Conservation (phyloP, 2,888 invertebrate genomes). For the Dilophus febrilis region DNA sequence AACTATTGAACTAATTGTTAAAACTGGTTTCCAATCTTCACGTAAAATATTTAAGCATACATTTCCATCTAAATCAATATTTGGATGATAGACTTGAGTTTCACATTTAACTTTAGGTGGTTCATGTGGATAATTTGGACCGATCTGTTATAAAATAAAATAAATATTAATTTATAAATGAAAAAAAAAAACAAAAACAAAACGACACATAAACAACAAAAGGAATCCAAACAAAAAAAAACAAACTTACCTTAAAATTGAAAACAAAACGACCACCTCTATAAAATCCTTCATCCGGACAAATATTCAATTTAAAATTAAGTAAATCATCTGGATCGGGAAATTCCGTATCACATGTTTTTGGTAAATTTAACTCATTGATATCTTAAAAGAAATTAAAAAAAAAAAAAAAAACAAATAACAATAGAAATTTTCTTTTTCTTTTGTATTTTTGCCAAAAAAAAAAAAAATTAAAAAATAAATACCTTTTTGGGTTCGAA, state of each 20-base stretch:
- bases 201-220: background rate
- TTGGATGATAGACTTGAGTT: conserved; percentile 94
- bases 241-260: conserved; percentile 60
- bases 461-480: conserved; percentile 1
- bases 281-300: conserved; percentile 96
- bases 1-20: conserved; percentile 93
- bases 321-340: conserved; percentile 93
- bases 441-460: background rate
- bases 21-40: conserved; percentile 98
- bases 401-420: conserved; percentile 7
- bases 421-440: conserved; percentile 2
- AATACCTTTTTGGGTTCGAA: conserved; percentile 92
- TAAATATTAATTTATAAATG: too few relatives aligned
- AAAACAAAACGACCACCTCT: conserved; percentile 86
- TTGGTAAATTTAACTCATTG: conserved; percentile 91
- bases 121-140: conserved; percentile 94
- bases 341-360: conserved; percentile 90
- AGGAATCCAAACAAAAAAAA: background rate
- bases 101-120: conserved; percentile 98
- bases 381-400: conserved; percentile 55
- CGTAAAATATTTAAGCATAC: conserved; percentile 93
- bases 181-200: too few relatives aligned
- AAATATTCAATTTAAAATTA: conserved; percentile 88
- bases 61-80: conserved; percentile 95
- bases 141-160: conserved; percentile 59